Evolutionary conservation across 1,140 invertebrate species (phyloP), one percentile per base, ranked within the genome.

Genomic region (Drosophila ercepeae): DNA sequence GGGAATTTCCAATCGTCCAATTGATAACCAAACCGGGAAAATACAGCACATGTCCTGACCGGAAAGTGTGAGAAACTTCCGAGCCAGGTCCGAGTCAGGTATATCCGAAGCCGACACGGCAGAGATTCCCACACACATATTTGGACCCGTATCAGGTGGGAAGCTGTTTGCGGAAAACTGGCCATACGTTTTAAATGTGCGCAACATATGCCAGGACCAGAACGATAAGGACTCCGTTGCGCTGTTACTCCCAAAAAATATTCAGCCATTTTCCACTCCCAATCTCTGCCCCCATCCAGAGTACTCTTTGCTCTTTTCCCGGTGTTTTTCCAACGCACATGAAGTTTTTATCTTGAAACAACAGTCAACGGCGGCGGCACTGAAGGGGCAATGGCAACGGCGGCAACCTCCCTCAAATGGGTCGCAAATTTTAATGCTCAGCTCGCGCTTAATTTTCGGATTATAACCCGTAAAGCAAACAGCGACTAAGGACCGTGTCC

Each of bases 391-490:
- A 39, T n/a, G 14, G 14, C 36, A 13, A n/a, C n/a, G n/a, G 7
- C 29, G 60, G 45, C 71, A 73, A 14, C 58, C 55, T 54, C 55
- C 53, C 59, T 51, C 14, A 57, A 52, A 55, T 54, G 61, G 65
- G 60, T 75, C 59, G 70, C 73, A 68, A 67, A 89, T 88, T 86
- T 86, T 86, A 86, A 86, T 86, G 83, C 82, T 86, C 83, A 70
- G 77, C 72, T 75, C 73, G 70, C 76, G 86, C 74, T 89, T 89
- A 86, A 86, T 89, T 86, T 89, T 81, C 57, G 79, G 86, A 84
- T 89, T 89, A 89, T 86, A 86, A 84, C 86, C 86, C 86, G 81
- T 82, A 89, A 86, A 89, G 70, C 78, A 89, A 89, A 89, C 81
- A 77, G 51, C 67, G 64, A 64, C 72, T 67, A 58, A 89, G 52